Conservation (phyloP, 2,797 vertebrate species). For the Pangasius mekongensis region DNA sequence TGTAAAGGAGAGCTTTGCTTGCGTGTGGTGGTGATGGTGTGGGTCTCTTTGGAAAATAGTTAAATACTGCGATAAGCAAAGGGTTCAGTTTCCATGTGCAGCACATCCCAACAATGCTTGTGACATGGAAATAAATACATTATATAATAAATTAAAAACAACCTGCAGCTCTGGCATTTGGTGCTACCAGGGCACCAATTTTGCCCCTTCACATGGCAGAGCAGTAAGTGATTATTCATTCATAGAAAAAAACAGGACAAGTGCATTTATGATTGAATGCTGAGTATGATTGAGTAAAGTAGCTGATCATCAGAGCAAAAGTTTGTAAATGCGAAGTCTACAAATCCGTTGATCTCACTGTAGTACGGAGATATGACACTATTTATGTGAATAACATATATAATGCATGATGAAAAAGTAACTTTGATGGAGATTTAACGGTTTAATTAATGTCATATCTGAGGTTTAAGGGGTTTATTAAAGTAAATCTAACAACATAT, state of each 20-base stretch:
- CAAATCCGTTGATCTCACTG: background rate
- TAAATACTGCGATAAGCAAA: slow-evolving; percentile 49
- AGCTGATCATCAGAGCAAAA: background rate
- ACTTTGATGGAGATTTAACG: background rate
- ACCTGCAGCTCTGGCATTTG: background rate
- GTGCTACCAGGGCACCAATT: background rate
- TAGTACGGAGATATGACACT: background rate
- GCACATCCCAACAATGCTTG: slow-evolving; percentile 49
- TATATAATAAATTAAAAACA: background rate
- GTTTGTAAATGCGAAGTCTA: background rate
- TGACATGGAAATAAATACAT: slow-evolving; percentile 53
- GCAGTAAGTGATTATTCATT: background rate
- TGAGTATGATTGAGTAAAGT: background rate
- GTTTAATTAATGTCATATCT: background rate
- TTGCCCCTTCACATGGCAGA: background rate
- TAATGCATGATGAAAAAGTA: background rate
- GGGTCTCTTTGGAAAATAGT: slow-evolving; percentile 33
- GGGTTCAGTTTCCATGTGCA: slow-evolving; percentile 47
- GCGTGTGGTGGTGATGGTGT: background rate
- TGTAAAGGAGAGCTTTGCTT: slow-evolving; percentile 2
- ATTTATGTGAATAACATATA: slow-evolving; percentile 17
- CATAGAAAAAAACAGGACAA: too few species aligned
- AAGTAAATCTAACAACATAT: background rate
- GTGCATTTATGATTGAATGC: background rate
- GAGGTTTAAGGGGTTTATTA: background rate